Evolutionary conservation across 2,797 vertebrate genomes (phyloP).

Genomic region (Sebastes reedi): DNA sequence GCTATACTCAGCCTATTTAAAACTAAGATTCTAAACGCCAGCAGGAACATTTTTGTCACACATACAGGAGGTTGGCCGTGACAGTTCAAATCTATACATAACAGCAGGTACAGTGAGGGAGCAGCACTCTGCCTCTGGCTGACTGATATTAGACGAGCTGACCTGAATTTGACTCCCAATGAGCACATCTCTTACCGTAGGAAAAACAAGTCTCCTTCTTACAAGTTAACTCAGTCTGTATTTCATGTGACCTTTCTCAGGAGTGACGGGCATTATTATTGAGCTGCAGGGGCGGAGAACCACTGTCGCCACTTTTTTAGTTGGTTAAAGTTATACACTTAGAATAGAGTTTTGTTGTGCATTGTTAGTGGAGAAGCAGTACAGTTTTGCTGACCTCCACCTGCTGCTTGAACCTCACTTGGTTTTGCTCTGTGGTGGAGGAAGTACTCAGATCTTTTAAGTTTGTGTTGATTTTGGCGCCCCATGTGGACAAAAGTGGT

Average conservation of each 20-base stretch:
- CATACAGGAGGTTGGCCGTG: background rate
- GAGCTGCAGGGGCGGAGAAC: background rate
- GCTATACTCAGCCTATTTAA: background rate
- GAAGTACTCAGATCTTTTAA: background rate
- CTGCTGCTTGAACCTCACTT: background rate
- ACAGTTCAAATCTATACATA: background rate
- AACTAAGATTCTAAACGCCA: background rate
- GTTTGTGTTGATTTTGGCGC: background rate
- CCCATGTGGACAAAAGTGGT: background rate
- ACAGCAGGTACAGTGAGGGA: background rate
- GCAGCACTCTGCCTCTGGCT: background rate
- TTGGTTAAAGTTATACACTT: background rate
- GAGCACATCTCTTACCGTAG: background rate
- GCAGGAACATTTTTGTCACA: background rate
- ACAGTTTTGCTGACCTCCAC: background rate
- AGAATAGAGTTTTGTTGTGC: background rate
- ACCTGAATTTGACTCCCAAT: background rate
- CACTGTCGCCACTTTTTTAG: background rate
- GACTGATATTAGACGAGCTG: background rate
- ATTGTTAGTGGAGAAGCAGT: background rate
- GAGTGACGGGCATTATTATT: background rate
- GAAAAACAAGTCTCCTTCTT: background rate
- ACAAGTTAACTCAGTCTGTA: background rate
- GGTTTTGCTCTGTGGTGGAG: background rate
- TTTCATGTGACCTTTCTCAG: constrained; percentile 1